Evolutionary conservation across 2,888 invertebrate species (phyloP), one percentile per base, ranked within the genome.

Genomic region (Heteromyza rotundicornis): DNA sequence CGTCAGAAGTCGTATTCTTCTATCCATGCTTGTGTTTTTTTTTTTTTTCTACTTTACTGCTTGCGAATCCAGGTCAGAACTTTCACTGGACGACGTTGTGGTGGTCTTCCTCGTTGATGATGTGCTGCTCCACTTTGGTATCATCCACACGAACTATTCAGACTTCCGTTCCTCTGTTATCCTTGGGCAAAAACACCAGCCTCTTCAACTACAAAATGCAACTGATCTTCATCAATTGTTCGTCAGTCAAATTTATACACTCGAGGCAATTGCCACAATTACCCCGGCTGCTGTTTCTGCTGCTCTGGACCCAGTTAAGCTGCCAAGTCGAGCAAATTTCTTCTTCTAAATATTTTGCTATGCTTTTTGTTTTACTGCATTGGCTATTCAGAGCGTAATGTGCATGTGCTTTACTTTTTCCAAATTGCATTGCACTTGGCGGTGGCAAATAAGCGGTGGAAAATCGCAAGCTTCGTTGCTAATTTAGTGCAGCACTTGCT

Each of bases 401-500:
- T 75, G 73, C 74, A 74, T 73, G 2, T 24, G 57, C 44, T 47
- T n/a, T 50, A n/a, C 50, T 47, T 47, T 47, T 47, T 47, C 47
- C 20, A 20, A 40, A n/a, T 40, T n/a, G 16, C 2, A n/a, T n/a
- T n/a, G 12, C 40, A 40, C 27, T 35, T 36, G 17, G n/a, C 53
- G 24, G 36, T 32, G 36, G 54, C 63, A 40, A n/a, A n/a, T n/a
- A n/a, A n/a, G n/a, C n/a, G n/a, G 36, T 51, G 40, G 63, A 68
- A 66, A 68, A 68, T 71, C 64, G 70, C 73, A 78, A 74, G 79
- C 79, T 75, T 80, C 75, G 76, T 64, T 80, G 79, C 75, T 72
- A 78, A 79, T 79, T 78, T 76, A 72, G 80, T 72, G 73, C 79
- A 79, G 72, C 68, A 68, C 65, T 24, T 54, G 24, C 36, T n/a